A percentile compares a stretch with the other conserved stretches of the same genome.
These are phyloP conservation scores for Furcula furcula DNA, from an alignment of 2,888 invertebrate genomes.

Conservation along the genomic window DNA sequence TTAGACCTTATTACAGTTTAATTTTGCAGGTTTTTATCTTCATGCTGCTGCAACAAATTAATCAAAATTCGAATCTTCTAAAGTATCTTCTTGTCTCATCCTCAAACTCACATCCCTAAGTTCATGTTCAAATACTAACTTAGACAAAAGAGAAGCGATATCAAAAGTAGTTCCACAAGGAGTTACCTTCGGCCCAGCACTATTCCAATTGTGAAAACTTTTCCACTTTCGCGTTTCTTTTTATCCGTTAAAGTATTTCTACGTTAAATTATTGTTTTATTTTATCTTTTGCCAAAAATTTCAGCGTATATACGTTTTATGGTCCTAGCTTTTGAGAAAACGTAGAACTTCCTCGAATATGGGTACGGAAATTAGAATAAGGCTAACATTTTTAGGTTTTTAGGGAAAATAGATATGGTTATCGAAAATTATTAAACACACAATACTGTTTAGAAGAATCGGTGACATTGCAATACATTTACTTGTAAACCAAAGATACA, in stretches of 20 bases:
- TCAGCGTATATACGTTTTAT: constrained; percentile 42
- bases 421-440: too few relatives aligned
- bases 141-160: constrained; percentile 73
- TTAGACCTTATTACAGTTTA: too few relatives aligned
- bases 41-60: not conserved
- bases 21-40: too few relatives aligned
- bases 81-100: constrained; percentile 15
- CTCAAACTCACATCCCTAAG: constrained; percentile 57
- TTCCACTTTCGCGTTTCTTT: constrained; percentile 73
- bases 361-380: too few relatives aligned
- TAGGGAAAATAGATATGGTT: too few relatives aligned
- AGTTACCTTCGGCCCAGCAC: constrained; percentile 61
- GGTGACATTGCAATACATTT: too few relatives aligned
- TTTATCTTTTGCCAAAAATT: constrained; percentile 36
- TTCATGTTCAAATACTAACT: constrained; percentile 67
- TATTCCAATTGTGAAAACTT: constrained; percentile 71
- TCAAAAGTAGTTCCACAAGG: constrained; percentile 66
- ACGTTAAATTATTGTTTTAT: constrained; percentile 74
- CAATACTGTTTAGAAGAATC: too few relatives aligned
- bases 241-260: constrained; percentile 71
- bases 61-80: not conserved
- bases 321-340: too few relatives aligned
- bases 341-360: too few relatives aligned
- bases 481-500: too few relatives aligned
- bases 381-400: too few relatives aligned